These are phyloP conservation scores for Lepus europaeus DNA, from an alignment of 2,113 vertebrate genomes.

Conservation along the genomic window DNA sequence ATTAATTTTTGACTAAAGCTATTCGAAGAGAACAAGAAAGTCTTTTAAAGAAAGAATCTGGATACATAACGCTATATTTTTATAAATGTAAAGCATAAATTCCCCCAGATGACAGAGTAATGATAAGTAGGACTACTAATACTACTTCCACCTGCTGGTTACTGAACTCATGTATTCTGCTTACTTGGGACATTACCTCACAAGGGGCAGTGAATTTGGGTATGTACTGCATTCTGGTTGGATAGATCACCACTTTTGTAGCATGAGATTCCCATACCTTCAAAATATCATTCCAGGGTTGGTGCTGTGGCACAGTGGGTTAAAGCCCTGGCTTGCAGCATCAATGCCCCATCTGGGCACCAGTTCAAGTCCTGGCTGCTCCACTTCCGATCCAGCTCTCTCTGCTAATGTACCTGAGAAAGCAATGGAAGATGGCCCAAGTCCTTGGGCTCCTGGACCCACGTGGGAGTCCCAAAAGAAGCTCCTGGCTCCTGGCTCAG, in stretches of 20 bases:
- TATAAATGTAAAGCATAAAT: not conserved
- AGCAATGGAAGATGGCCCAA: no score
- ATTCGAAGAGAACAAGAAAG: not conserved
- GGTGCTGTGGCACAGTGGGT: no score
- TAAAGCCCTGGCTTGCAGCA: no score
- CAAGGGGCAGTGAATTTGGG: not conserved
- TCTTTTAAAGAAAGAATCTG: not conserved
- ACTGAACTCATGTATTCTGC: not conserved
- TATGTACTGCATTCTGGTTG: not conserved
- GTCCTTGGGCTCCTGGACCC: no score
- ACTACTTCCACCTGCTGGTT: not conserved
- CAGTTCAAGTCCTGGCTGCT: no score
- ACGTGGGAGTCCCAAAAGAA: no score
- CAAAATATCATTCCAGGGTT: no score
- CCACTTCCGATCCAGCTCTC: no score
- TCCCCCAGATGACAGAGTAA: not conserved
- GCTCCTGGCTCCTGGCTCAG: no score
- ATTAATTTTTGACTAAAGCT: conserved; percentile 21
- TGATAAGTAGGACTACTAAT: not conserved
- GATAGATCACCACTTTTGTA: not conserved
- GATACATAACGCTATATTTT: not conserved
- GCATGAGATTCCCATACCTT: not conserved
- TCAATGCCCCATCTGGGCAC: no score
- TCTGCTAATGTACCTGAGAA: no score
- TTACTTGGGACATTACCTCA: not conserved